Evolutionary conservation across 2,113 vertebrate genomes (phyloP), one percentile per base, ranked within the genome.

Genomic region (Amazona guildingii): DNA sequence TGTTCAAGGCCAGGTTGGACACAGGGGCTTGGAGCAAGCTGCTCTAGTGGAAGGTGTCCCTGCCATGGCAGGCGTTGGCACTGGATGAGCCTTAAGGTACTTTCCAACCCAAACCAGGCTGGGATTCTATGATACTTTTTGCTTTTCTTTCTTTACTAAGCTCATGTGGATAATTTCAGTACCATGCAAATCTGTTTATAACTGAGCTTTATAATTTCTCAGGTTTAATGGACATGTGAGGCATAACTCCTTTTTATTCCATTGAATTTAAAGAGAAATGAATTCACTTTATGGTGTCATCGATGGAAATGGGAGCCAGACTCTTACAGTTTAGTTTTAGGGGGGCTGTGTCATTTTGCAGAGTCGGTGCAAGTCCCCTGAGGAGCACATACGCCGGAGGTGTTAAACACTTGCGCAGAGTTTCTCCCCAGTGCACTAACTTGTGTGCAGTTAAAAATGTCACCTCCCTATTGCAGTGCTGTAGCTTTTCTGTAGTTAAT

Each of bases 31-130:
- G 54, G 54, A 57, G 31, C 55, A 57, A 13, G 1, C 55, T 57
- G 31, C 31, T 57, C 31, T 0, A n/a, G 55, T 21, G 55, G 55
- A 21, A 59, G 33, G 55, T 4, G 33, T n/a, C 20, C 20, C 33
- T n/a, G 20, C 13, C 0, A 0, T n/a, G 55, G 33, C 20, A n/a
- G 33, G 33, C 33, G 13, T 59, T 59, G 55, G 33, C 3, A 0
- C 8, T 15, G 33, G 20, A 23, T 2, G 55, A 59, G 54, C 29
- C 20, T 57, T 23, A 14, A 59, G 33, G 33, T 59, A 33, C 5
- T 8, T n/a, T 59, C 18, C 55, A 59, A 59, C 20, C 8, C 33
- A n/a, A n/a, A 59, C 20, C 55, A 59, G 13, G 0, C 55, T 23
- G 20, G 8, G 33, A 59, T 59, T n/a, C 33, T n/a, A 9, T n/a